These are phyloP conservation scores for Miichthys miiuy DNA, from an alignment of 2,797 vertebrate genomes.

Conservation along the genomic window DNA sequence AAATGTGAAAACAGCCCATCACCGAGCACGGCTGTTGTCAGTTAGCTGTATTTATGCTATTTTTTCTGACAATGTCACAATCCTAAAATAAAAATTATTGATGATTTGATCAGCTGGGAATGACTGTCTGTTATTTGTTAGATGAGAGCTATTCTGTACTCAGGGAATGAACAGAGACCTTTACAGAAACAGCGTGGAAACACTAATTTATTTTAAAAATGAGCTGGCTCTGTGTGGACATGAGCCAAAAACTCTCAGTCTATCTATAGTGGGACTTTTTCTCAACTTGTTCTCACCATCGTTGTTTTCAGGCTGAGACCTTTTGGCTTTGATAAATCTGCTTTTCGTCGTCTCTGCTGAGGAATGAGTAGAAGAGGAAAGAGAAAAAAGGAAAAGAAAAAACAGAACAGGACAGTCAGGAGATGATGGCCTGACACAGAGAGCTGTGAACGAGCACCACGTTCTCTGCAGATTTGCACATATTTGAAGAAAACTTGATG, in stretches of 20 bases:
- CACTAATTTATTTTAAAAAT: background rate
- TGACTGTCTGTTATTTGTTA: no score
- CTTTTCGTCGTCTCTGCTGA: constrained; percentile 72
- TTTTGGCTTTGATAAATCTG: constrained; percentile 85
- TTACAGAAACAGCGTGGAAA: background rate
- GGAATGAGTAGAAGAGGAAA: constrained; percentile 43
- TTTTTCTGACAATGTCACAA: no score
- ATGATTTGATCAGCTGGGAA: no score
- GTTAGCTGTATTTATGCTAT: background rate
- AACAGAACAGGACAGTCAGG: background rate
- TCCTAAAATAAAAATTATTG: no score
- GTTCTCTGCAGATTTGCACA: background rate
- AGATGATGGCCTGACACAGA: background rate
- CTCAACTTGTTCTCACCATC: constrained; percentile 57
- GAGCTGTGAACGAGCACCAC: background rate
- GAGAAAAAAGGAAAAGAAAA: constrained; percentile 29
- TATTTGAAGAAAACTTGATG: background rate
- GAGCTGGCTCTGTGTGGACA: background rate
- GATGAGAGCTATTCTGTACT: no score
- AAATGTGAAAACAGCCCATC: background rate
- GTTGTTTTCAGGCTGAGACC: constrained; percentile 62
- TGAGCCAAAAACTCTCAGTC: background rate
- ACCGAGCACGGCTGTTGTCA: background rate
- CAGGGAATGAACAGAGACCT: background rate
- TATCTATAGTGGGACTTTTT: constrained; percentile 46